Base-by-base conservation (phyloP, 2,888 invertebrate species). In the Ennomos quercinarius region DNA sequence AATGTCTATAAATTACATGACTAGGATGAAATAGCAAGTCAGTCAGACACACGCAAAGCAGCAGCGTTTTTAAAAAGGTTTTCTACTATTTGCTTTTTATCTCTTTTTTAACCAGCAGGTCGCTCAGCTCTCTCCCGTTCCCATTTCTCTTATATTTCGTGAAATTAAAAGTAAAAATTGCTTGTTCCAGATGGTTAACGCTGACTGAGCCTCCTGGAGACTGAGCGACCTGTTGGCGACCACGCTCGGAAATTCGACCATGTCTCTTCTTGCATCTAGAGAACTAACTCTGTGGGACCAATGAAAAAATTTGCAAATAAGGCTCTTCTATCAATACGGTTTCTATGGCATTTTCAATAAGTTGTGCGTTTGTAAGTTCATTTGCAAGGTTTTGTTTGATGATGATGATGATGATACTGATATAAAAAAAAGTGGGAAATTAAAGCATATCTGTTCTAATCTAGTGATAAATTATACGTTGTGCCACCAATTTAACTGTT, bases 141-240 rank as follows among this genome's bases (percentile, higher is more conserved):
- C 77, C 75, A 74, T 78, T 78, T 71, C 72, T 69, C 66, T 58
- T 63, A 60, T 71, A 45, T 80, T 70, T 64, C 71, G 73, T 76
- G 70, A 78, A 81, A 83, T 83, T 87, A 85, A 89, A 86, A 77
- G 86, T 84, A 87, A 80, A 86, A 84, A 86, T 90, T 91, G 77
- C 85, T 92, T 92, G 91, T 92, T 92, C 89, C 91, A 92, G 91
- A 91, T 91, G 77, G 70, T 91, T 77, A 91, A 87, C 78, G 89
- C 90, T 79, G 91, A 91, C 81, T 91, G 90, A 91, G 87, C 84
- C 80, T 82, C 87, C 85, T 91, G 91, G 91, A 89, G 91, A 91
- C 83, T 85, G 78, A 84, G 72, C 68, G 74, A 70, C 67, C 69
- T 70, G 68, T 43, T 53, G 63, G 70, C 63, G 61, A 63, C 70